These are phyloP conservation scores for Dicyema japonicum DNA, from an alignment of 1,140 invertebrate genomes.

Conservation along the genomic window DNA sequence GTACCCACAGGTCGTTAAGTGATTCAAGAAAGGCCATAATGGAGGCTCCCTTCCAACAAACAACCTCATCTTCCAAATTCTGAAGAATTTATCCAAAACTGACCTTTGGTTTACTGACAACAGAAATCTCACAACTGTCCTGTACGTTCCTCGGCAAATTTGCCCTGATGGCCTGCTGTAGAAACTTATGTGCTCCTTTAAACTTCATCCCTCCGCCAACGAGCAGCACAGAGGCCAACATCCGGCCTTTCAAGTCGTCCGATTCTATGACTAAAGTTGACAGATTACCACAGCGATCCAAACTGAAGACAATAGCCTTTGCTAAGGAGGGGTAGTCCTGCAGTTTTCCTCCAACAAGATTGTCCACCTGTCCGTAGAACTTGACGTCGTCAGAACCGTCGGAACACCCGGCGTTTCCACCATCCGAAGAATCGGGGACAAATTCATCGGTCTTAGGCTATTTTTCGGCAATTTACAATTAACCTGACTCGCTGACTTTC, in stretches of 20 bases:
- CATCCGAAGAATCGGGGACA: no score
- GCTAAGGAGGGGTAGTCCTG: no score
- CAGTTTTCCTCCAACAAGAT: no score
- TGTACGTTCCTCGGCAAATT: slow-evolving; percentile 31
- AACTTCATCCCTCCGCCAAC: slow-evolving; percentile 55
- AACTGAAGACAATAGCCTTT: slow-evolving; percentile 1
- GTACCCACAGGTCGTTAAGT: slow-evolving; percentile 63
- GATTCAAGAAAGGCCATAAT: slow-evolving; percentile 57
- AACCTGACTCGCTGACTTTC: no score
- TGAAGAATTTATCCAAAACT: slow-evolving; percentile 17
- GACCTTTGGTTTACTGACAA: slow-evolving; percentile 15
- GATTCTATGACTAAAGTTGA: slow-evolving; percentile 12
- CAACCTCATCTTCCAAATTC: slow-evolving; percentile 54
- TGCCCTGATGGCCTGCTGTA: slow-evolving; percentile 46
- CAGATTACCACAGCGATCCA: no score
- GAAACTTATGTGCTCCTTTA: slow-evolving; percentile 45
- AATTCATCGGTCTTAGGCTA: no score
- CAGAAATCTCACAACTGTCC: slow-evolving; percentile 10
- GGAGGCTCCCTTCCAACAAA: slow-evolving; percentile 64
- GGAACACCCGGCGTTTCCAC: no score
- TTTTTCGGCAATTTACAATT: no score
- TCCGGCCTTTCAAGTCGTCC: slow-evolving; percentile 59
- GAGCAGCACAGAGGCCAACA: slow-evolving; percentile 63
- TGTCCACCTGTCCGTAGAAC: no score
- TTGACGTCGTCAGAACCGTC: no score